Evolutionary conservation across 1,140 invertebrate species (phyloP), one percentile per base, ranked within the genome.

Genomic region (Drosophila melanica): DNA sequence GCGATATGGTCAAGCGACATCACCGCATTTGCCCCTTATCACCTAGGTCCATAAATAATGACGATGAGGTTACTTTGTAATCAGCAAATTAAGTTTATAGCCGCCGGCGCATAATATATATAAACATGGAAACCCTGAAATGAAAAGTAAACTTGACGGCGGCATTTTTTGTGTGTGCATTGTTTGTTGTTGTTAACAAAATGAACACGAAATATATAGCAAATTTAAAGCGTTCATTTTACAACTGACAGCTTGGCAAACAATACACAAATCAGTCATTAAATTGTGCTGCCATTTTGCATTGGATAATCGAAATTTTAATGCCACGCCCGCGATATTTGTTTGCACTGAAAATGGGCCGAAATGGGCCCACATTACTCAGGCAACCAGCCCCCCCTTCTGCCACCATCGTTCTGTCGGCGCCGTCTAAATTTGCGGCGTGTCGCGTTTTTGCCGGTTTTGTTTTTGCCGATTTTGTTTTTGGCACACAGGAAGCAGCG

Each of bases 31-130:
- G 75, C 16, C 73, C 71, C 79, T 72, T 82, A 79, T 77, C 76
- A 82, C 80, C 80, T 79, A 62, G 72, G 41, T 57, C 55, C 68
- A 82, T 84, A 82, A 84, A 84, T 84, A 79, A 84, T 84, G 55
- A 70, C 76, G 45, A 68, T 71, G 79, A 78, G 75, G 80, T 79
- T 82, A 82, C 80, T 82, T 82, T 82, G 80, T 84, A 84, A 84
- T 84, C 80, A 84, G 80, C 75, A 82, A 84, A 84, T 84, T 84
- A 82, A 79, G 79, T 84, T 82, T 76, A 84, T 84, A 67, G 80
- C 80, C 80, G 60, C 48, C 54, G 63, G 80, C 80, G 47, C 42
- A 64, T 75, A 44, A 53, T 39, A 41, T 54, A 53, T 50, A 70
- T 63, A 63, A 53, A 70, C 65, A 69, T 55, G 58, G 50, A 14